Conservation (phyloP, 2,797 vertebrate genomes). For the Heteromormyrus szaboi region DNA sequence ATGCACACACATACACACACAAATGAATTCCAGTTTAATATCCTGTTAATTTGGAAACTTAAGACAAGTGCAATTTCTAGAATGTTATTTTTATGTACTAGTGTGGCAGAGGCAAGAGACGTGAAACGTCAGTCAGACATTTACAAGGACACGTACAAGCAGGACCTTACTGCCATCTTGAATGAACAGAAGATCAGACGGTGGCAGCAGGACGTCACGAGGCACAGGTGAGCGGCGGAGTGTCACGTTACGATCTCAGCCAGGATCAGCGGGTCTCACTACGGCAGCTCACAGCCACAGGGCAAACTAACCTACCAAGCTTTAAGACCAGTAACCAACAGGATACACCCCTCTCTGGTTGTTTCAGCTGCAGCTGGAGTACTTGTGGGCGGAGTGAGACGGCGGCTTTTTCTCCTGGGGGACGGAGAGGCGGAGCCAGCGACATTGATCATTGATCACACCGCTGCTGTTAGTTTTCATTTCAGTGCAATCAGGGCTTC, state of each 20-base stretch:
- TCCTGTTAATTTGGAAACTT: background rate
- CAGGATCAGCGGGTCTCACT: background rate
- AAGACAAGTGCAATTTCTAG: background rate
- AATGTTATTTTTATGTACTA: background rate
- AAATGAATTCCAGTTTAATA: conserved; percentile 1
- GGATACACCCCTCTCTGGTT: background rate
- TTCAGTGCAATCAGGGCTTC: background rate
- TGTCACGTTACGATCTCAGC: background rate
- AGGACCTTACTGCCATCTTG: conserved; percentile 57
- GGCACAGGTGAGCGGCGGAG: conserved; percentile 36
- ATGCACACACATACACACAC: background rate
- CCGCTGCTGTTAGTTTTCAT: background rate
- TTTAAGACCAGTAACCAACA: background rate
- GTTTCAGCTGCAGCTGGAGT: conserved; percentile 17
- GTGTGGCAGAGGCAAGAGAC: conserved; percentile 46
- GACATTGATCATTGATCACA: background rate
- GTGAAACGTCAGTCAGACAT: conserved; percentile 56
- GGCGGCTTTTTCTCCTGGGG: background rate
- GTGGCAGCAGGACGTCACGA: conserved; percentile 32
- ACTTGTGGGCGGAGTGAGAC: background rate
- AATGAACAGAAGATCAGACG: conserved; percentile 53
- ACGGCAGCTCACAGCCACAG: background rate
- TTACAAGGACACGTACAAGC: conserved; percentile 57
- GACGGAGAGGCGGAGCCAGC: background rate
- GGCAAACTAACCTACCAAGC: background rate